Percentiles rank a stretch among this genome's conserved stretches.
Evolutionary conservation across 2,797 vertebrate species (phyloP).

Genomic region (Enteromius paludinosus): DNA sequence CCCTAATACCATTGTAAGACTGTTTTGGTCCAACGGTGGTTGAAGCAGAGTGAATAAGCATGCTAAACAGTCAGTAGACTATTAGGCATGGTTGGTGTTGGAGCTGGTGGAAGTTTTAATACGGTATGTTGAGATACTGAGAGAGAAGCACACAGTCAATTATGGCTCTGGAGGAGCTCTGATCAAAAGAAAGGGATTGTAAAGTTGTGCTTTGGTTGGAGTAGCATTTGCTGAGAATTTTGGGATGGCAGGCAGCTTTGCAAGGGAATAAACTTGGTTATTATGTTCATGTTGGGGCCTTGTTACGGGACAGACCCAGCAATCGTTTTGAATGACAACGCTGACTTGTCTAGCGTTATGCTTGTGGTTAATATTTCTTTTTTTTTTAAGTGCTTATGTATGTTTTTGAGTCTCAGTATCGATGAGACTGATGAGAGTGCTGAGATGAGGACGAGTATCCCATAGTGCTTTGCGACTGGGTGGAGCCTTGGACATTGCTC

Average conservation of each 20-base stretch:
- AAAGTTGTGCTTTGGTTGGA: constrained; percentile 25
- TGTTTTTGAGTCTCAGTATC: constrained; percentile 82
- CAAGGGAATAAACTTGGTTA: neutral
- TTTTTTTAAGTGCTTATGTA: neutral
- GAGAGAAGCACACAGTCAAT: neutral
- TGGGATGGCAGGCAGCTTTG: neutral
- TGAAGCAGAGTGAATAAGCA: neutral
- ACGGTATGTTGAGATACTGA: neutral
- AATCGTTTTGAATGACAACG: neutral
- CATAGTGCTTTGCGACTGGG: constrained; percentile 93
- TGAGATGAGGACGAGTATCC: constrained; percentile 94
- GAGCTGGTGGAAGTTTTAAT: neutral
- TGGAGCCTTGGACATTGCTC: constrained; percentile 94
- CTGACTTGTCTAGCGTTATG: constrained; percentile 24
- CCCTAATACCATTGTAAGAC: neutral
- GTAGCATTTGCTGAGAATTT: neutral
- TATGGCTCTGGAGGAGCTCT: neutral
- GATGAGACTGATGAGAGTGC: constrained; percentile 91
- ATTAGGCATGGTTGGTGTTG: neutral
- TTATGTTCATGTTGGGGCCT: neutral
- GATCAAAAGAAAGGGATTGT: neutral
- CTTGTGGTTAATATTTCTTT: neutral
- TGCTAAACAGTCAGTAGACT: neutral
- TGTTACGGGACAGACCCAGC: neutral
- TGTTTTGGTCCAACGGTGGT: neutral